Evolutionary conservation across 2,888 invertebrate species (phyloP), one percentile per base, ranked within the genome.

Genomic region (Oasisia sp.): DNA sequence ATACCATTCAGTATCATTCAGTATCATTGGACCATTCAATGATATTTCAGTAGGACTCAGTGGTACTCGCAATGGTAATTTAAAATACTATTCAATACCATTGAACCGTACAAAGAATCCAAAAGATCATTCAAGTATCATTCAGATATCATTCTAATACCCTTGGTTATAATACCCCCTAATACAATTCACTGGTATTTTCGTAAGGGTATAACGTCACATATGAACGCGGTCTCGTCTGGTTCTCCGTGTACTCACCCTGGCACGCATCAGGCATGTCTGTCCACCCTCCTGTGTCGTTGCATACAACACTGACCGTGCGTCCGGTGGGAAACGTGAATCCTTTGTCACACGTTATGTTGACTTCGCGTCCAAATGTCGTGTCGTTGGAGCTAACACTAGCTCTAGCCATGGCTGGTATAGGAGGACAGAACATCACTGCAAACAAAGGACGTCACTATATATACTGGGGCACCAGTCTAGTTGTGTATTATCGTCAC

Each of bases 391-490:
- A 74, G 74, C 27, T 27, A 19, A 74, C 19, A 27, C 74, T 74
- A n/a, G 74, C 74, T 74, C 74, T 74, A 7, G 1, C n/a, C 5
- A 74, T 74, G 74, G n/a, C 1, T 74, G 74, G 7, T 27, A 74
- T 74, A 74, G n/a, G 74, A 95, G 32, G 94, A 95, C 93, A 94
- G 94, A 91, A 74, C 74, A 27, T 74, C 27, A 74, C 74, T 74
- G 74, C 74, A 74, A 58, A 58, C 1, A 27, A 58, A 58, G 5
- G 58, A 5, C 19, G 14, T 27, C 12, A 19, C 19, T 58, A 58
- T 58, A 0, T 19, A 58, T 14, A 58, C 19, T 58, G 8, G 19
- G 19, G 27, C 19, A 58, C 7, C 45, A 9, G 45, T 11, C 45
- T 11, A 45, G 45, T 45, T 45, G 45, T 45, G 45, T n/a, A n/a